Percentiles rank a stretch among this genome's conserved stretches.
Conservation (phyloP, 1,140 invertebrate genomes). For the Babylonia areolata region DNA sequence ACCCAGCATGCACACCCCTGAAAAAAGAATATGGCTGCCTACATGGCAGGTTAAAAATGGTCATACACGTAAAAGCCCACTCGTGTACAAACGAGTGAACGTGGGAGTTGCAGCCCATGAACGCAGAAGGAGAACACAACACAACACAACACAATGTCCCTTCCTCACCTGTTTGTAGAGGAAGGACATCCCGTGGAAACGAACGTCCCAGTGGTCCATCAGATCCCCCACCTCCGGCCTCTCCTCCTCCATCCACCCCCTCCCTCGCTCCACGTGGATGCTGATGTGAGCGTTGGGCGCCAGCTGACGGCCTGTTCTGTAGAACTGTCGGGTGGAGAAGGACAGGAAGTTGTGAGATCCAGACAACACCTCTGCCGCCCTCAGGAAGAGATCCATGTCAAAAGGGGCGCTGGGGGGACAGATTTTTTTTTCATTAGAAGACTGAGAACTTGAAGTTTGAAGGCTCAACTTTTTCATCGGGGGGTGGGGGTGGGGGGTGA, state of each 20-base stretch:
- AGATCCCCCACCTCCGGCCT: neutral
- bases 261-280: slow-evolving; percentile 3
- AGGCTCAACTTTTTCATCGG: too few species aligned
- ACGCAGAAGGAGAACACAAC: too few species aligned
- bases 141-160: neutral
- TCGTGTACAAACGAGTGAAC: too few species aligned
- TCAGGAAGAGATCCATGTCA: slow-evolving; percentile 23
- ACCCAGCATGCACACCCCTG: too few species aligned
- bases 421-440: too few species aligned
- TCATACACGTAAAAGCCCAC: too few species aligned
- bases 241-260: neutral
- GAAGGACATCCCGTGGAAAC: neutral
- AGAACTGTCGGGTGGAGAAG: slow-evolving; percentile 4
- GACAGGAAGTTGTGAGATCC: slow-evolving; percentile 28
- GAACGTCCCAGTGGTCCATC: slow-evolving; percentile 29
- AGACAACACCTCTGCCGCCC: slow-evolving; percentile 17
- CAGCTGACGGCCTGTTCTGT: neutral
- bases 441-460: too few species aligned
- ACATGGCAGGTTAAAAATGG: too few species aligned
- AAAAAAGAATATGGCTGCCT: too few species aligned
- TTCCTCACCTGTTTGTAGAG: slow-evolving; percentile 30
- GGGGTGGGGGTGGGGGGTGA: too few species aligned
- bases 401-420: slow-evolving; percentile 27
- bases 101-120: too few species aligned
- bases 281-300: neutral